Conservation (phyloP, 2,797 vertebrate genomes). For the Hozukius guyotensis region DNA sequence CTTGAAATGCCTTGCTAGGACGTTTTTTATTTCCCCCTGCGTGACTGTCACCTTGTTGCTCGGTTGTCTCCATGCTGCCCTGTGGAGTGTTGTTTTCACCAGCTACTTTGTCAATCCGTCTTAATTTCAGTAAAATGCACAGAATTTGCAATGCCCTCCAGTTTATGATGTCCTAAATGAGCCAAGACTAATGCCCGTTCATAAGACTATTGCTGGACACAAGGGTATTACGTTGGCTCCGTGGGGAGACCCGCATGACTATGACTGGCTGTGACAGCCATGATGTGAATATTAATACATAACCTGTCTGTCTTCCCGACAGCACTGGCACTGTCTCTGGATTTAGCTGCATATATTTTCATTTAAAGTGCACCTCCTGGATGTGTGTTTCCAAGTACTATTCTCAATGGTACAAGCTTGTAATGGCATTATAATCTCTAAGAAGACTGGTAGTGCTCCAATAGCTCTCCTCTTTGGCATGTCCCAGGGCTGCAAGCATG, state of each 20-base stretch:
- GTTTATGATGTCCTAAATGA: conserved; percentile 60
- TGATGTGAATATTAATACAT: conserved; percentile 53
- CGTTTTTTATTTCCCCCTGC: background rate
- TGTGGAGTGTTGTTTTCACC: background rate
- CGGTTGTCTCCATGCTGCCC: background rate
- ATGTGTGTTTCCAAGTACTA: conserved; percentile 30
- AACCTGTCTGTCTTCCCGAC: conserved; percentile 27
- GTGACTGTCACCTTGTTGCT: background rate
- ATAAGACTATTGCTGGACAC: conserved; percentile 44
- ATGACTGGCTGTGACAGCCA: conserved; percentile 42
- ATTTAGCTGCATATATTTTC: conserved; percentile 38
- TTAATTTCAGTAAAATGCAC: conserved; percentile 31
- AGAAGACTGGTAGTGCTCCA: conserved; percentile 63
- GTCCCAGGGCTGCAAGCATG: conserved; percentile 54
- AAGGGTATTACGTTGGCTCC: conserved; percentile 40
- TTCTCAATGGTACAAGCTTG: conserved; percentile 46
- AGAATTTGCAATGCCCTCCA: conserved; percentile 37
- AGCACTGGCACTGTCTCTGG: conserved; percentile 6
- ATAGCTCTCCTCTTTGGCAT: conserved; percentile 56
- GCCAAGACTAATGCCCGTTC: conserved; percentile 58
- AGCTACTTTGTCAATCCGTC: conserved; percentile 21
- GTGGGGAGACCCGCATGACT: conserved; percentile 35
- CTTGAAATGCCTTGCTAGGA: conserved; percentile 48
- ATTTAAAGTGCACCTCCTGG: conserved; percentile 38
- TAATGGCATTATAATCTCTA: conserved; percentile 77